Conservation (phyloP, 1,140 invertebrate genomes). For the Trichomalopsis sarcophagae region DNA sequence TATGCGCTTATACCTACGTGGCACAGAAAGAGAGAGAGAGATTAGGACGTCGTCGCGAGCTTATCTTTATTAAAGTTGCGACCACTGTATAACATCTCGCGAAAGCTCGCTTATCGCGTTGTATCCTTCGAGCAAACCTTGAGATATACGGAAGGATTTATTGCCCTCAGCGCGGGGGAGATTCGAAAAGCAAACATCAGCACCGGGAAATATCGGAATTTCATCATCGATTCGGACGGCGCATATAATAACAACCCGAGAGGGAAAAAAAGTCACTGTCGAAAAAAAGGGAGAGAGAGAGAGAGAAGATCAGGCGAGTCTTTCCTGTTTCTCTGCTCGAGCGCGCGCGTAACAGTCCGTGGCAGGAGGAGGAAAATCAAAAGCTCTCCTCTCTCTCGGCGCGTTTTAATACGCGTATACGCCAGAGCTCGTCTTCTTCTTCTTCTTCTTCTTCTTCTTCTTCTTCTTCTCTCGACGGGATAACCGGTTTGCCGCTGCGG, state of each 20-base stretch:
- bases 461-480: background rate
- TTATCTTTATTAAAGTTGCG: background rate
- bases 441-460: conserved; percentile 14
- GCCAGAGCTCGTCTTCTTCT: conserved; percentile 25
- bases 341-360: conserved; percentile 49
- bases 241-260: background rate
- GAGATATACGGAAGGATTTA: too few species aligned
- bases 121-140: too few species aligned
- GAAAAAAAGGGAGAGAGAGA: background rate
- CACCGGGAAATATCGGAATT: background rate
- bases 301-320: conserved; percentile 24
- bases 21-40: too few species aligned
- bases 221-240: background rate
- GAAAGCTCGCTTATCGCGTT: background rate
- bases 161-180: too few species aligned
- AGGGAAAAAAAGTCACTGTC: background rate
- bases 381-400: conserved; percentile 37
- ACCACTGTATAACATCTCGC: background rate
- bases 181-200: background rate
- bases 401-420: conserved; percentile 45
- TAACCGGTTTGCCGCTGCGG: conserved; percentile 28
- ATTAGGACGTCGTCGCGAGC: background rate
- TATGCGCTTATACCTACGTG: background rate
- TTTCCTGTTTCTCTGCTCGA: conserved; percentile 49
- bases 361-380: conserved; percentile 54